A percentile compares a stretch with the other conserved stretches of the same genome.
Evolutionary conservation across 2,113 vertebrate genomes (phyloP).

Genomic region (Edolisoma coerulescens): DNA sequence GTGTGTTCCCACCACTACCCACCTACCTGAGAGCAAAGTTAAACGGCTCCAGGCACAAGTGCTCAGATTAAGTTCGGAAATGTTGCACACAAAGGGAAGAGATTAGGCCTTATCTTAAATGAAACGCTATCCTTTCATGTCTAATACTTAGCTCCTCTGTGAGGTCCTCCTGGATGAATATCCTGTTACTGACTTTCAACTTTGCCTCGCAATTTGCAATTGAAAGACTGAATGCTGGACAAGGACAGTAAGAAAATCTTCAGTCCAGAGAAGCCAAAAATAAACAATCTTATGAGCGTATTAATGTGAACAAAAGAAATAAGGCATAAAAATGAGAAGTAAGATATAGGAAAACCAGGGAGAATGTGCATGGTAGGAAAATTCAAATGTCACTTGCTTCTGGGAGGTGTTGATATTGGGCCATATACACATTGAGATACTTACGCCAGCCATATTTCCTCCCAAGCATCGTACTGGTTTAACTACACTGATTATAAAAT

Average conservation of each 20-base stretch:
- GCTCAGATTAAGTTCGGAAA: slow-evolving; percentile 4
- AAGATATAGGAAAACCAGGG: background rate
- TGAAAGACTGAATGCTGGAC: background rate
- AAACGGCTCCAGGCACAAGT: background rate
- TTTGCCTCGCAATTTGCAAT: background rate
- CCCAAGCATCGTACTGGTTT: background rate
- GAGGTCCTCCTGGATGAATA: background rate
- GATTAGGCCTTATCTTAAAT: slow-evolving; percentile 23
- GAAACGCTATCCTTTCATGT: slow-evolving; percentile 22
- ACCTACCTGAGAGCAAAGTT: background rate
- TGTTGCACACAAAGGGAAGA: background rate
- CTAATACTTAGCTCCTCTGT: background rate
- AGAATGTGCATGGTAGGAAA: background rate
- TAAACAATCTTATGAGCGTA: background rate
- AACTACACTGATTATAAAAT: slow-evolving; percentile 31
- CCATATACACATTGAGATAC: background rate
- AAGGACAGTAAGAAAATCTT: background rate
- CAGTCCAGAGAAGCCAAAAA: background rate
- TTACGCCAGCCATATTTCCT: background rate
- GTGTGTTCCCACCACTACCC: background rate
- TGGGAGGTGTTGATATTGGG: background rate
- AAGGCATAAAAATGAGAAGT: background rate
- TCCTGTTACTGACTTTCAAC: background rate
- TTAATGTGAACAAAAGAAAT: background rate
- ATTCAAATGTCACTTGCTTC: background rate